Evolutionary conservation across 1,140 invertebrate species (phyloP), one percentile per base, ranked within the genome.

Genomic region (Latrodectus geometricus): DNA sequence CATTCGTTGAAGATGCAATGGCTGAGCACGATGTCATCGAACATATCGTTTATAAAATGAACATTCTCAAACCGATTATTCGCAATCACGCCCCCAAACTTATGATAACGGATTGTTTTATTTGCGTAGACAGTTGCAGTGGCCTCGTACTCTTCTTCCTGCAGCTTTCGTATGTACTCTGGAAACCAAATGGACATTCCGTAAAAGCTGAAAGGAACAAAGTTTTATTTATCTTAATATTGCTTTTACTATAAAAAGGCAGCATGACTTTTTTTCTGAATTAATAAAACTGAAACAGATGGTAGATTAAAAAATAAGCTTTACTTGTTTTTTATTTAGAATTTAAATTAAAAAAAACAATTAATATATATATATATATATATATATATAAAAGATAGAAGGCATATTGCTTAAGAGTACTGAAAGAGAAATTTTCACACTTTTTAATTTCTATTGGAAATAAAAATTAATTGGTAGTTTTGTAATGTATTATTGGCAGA

Each of bases 101-200:
- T 69, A 0, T 68, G 21, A 0, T 88, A 17, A 3, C 52, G 0
- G 20, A 86, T 76, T 4, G 74, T 87, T 0, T 20, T 21, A 11
- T 85, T 88, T 0, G 65, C 49, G 54, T 61, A 15, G 5, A 76
- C 12, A 21, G 69, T 78, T 1, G 88, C 88, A 17, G 83, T 69
- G 3, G 65, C 90, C 11, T 91, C 90, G 87, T 91, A 91, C 54
- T 91, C 89, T 80, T 92, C 91, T 21, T 82, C 88, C 69, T 89
- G 86, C 17, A 93, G 90, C 56, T 91, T 89, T 87, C 91, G 90
- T 78, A 93, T 91, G 85, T 93, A 90, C 86, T 93, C 92, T 11
- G 93, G 93, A 86, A 93, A 93, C 93, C 93, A 93, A 86, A 93
- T 91, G 81, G 91, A 92, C 72, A 93, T 88, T 0, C 93, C 93